Conservation (phyloP, 2,797 vertebrate species). For the Adrianichthys oophorus region DNA sequence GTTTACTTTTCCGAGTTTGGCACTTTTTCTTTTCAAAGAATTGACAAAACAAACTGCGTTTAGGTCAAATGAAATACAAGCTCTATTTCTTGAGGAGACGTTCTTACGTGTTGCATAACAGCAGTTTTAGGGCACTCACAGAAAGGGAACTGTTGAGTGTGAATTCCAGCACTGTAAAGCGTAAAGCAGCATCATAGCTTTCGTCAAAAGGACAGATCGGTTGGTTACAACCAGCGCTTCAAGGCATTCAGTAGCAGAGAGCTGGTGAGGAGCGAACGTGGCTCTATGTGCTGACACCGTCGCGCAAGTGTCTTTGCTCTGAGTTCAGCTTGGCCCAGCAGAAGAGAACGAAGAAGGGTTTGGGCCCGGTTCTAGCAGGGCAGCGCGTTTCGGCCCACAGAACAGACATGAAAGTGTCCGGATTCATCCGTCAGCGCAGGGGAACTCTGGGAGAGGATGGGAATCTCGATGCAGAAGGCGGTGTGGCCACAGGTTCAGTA, state of each 20-base stretch:
- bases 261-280: neutral
- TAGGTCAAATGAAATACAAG: too few relatives aligned
- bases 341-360: constrained; percentile 77
- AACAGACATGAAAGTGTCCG: constrained; percentile 78
- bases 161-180: constrained; percentile 34
- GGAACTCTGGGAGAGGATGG: constrained; percentile 22
- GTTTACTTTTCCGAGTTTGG: constrained; percentile 43
- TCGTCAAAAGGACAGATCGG: constrained; percentile 6
- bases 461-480: constrained; percentile 9
- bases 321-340: constrained; percentile 80
- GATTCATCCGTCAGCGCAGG: constrained; percentile 75
- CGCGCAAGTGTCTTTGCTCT: constrained; percentile 76
- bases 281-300: constrained; percentile 65
- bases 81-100: too few relatives aligned
- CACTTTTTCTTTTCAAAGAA: constrained; percentile 64
- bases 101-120: too few relatives aligned
- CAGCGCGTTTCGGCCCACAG: constrained; percentile 76
- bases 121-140: neutral
- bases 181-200: constrained; percentile 47
- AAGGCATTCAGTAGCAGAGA: constrained; percentile 48
- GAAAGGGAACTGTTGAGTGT: constrained; percentile 14
- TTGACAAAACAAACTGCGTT: neutral
- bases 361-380: constrained; percentile 77
- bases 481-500: constrained; percentile 1
- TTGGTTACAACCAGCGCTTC: constrained; percentile 7